Evolutionary conservation across 2,113 vertebrate genomes (phyloP), one percentile per base, ranked within the genome.

Genomic region (Pollimyrus isidori): DNA sequence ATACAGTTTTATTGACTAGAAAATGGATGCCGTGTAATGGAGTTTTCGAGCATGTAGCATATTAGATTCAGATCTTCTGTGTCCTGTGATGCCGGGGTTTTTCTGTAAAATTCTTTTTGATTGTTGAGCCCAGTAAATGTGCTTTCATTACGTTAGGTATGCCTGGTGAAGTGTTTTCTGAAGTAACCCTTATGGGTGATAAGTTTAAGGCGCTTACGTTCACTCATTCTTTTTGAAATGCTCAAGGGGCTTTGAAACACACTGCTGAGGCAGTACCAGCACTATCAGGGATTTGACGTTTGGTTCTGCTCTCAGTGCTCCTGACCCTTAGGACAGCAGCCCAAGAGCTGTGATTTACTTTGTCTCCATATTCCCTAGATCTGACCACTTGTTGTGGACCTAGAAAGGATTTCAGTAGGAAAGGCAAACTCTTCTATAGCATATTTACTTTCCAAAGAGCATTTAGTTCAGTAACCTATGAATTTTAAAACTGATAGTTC

Each of bases 391-490:
- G 4, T 4, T 13, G n/a, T 76, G 69, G 69, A 76, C 30, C 69
- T 11, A 6, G 69, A 39, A 76, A 39, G 26, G 69, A 39, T 76
- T 35, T 76, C 69, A 39, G 26, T 76, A 76, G 35, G 35, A 76
- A 76, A 2, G 6, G 30, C 69, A 19, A 42, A 76, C 69, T 76
- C 30, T 19, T 76, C 30, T 39, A 76, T 39, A 17, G 35, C 30
- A 69, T 30, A 26, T 69, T 23, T 58, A 84, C 35, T 89, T 84
- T 89, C 21, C 69, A 88, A 52, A 80, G 69, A 88, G 15, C 46
- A 52, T 39, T 21, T 26, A 49, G 30, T 52, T 30, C 46, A 9
- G 69, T 49, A 53, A n/a, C 50, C 26, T 87, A 26, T 56, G 15
- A 19, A 26, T 87, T 53, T 7, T 52, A 56, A 30, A 87, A 39